phyloP scores from a whole-genome alignment of 2,797 vertebrate species.

The Phataginus tetradactyla region DNA sequence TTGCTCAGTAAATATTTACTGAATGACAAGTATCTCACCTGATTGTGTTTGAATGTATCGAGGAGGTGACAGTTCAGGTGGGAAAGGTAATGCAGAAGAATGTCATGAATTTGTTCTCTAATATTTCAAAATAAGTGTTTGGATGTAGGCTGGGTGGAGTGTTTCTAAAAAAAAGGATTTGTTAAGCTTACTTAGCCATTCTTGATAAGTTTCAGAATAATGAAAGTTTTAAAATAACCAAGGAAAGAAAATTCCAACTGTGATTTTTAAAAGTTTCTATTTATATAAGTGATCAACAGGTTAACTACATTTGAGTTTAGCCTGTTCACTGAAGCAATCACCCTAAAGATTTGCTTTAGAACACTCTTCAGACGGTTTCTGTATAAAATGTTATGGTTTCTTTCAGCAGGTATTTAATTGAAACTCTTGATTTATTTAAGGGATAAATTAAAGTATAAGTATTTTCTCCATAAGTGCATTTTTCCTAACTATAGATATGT shows the following conservation, averaged over 20 bases:
- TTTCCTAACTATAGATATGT: background rate
- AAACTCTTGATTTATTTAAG: constrained; percentile 1
- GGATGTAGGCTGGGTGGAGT: background rate
- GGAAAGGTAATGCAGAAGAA: background rate
- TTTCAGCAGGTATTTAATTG: background rate
- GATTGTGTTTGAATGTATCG: background rate
- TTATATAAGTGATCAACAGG: background rate
- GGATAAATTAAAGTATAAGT: background rate
- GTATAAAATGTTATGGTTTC: background rate
- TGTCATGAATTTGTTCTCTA: background rate
- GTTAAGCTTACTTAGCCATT: background rate
- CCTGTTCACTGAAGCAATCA: background rate
- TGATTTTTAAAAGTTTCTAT: background rate
- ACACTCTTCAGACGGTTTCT: background rate
- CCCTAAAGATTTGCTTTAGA: background rate
- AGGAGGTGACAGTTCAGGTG: background rate
- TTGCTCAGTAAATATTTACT: background rate
- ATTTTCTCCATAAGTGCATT: background rate
- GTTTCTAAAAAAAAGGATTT: background rate
- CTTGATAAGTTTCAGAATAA: background rate
- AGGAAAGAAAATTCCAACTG: background rate
- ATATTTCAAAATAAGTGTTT: background rate
- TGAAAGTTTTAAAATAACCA: background rate
- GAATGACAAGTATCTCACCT: background rate
- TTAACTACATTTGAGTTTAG: background rate